Evolutionary conservation across 2,888 invertebrate genomes (phyloP).

Genomic region (Ochropleura plecta): DNA sequence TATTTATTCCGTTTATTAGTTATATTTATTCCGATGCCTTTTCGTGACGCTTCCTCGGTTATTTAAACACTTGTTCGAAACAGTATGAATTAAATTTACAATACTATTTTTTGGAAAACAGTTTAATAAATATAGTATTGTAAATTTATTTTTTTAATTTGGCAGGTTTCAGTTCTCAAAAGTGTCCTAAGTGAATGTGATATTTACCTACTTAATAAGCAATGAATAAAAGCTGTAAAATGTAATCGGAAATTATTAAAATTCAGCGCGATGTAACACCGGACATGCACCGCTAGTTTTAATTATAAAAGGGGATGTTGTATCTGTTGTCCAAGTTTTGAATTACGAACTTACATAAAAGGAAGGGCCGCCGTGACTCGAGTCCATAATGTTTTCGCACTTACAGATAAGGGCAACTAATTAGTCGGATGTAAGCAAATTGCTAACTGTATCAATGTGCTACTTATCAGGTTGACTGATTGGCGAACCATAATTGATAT

Average conservation of each 20-base stretch:
- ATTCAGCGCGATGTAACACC: constrained; percentile 51
- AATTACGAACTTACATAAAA: constrained; percentile 42
- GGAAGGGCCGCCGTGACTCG: constrained; percentile 46
- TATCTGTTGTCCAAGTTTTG: constrained; percentile 43
- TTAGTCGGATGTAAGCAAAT: constrained; percentile 58
- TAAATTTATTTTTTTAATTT: too few relatives aligned
- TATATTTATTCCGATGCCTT: background rate
- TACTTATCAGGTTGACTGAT: constrained; percentile 34
- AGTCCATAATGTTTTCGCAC: constrained; percentile 53
- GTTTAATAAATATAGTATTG: too few relatives aligned
- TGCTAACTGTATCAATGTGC: constrained; percentile 43
- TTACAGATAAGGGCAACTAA: constrained; percentile 51
- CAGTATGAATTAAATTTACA: background rate
- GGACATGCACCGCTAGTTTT: constrained; percentile 62
- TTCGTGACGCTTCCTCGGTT: background rate
- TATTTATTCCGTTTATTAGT: too few relatives aligned
- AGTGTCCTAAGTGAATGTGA: background rate
- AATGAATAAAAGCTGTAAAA: background rate
- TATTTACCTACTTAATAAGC: background rate
- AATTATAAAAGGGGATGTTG: constrained; percentile 42
- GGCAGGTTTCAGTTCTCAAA: background rate
- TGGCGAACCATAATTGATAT: constrained; percentile 45
- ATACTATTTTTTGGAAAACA: background rate
- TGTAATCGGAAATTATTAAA: constrained; percentile 15
- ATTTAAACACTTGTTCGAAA: background rate